These are phyloP conservation scores for Helobdella robusta DNA, from an alignment of 2,888 invertebrate genomes.

Conservation along the genomic window DNA sequence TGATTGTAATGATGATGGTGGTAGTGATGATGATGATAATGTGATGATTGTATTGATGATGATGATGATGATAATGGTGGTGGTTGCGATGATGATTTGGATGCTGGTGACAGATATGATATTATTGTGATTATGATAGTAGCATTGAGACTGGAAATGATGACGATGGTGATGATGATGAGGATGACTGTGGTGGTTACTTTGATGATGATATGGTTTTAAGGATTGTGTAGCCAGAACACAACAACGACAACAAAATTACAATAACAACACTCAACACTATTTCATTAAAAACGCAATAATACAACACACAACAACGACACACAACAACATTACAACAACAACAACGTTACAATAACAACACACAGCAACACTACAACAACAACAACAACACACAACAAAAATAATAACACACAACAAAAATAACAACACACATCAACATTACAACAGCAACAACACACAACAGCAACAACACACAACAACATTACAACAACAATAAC, in stretches of 20 bases:
- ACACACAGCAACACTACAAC: neutral
- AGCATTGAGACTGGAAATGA: neutral
- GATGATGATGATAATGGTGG: neutral
- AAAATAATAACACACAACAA: slow-evolving; percentile 8
- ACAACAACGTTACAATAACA: neutral
- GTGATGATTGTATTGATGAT: neutral
- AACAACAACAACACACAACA: slow-evolving; percentile 1
- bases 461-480: neutral
- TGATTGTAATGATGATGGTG: neutral
- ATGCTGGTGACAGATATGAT: neutral
- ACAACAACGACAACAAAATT: neutral
- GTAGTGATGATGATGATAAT: slow-evolving; percentile 4
- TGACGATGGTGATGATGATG: neutral
- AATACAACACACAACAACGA: neutral
- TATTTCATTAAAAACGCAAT: neutral
- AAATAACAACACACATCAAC: neutral
- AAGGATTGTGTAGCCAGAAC: neutral
- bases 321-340: neutral
- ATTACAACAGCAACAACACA: neutral
- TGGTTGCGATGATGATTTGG: neutral
- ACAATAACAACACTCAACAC: neutral
- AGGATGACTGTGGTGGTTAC: neutral
- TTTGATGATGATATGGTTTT: neutral
- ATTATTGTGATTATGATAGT: too few relatives aligned
- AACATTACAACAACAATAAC: neutral